Base-by-base conservation (phyloP, 2,113 vertebrate genomes). In the Setophaga kirtlandii region DNA sequence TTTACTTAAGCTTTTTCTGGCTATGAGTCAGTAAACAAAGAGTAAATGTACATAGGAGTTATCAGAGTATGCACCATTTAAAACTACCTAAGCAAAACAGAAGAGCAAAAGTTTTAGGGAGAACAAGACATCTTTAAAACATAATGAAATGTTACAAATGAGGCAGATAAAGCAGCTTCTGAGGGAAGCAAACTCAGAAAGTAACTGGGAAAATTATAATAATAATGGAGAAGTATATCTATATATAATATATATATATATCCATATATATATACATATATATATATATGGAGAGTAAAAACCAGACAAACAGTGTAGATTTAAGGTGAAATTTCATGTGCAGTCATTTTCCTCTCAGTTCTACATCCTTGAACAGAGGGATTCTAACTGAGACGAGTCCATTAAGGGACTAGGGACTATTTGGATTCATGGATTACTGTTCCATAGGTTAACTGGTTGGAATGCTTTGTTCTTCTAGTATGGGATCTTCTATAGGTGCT, bases 401-500 rank as follows among this genome's bases (percentile, higher is more conserved):
- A 4, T 6, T 5, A 35, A 87, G 37, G 24, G 30, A n/a, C 41
- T 3, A 15, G 25, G 25, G 17, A 42, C 47, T 22, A 4, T 47
- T 18, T 39, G 37, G 50, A 52, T 70, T 58, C 11, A 13, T 42
- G 55, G 24, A 19, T 77, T 23, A 23, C n/a, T 6, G 1, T 69
- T n/a, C 44, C 30, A 10, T 0, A 12, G 35, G 5, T 39, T 60
- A 24, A 35, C 4, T 22, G 10, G 1, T 5, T 27, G 6, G n/a
- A 70, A 58, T 23, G 9, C 4, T 56, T 75, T 65, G 58, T 56
- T 39, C 11, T 19, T 46, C 18, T 25, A 9, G 11, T 4, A 6
- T 2, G 13, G 15, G 5, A 7, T 37, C 46, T 68, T 25, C 33
- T 63, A 31, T 7, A 24, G 18, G 2, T 17, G 31, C 6, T 37